phyloP scores from a whole-genome alignment of 2,888 invertebrate genomes.

The Hetaerina titia region DNA sequence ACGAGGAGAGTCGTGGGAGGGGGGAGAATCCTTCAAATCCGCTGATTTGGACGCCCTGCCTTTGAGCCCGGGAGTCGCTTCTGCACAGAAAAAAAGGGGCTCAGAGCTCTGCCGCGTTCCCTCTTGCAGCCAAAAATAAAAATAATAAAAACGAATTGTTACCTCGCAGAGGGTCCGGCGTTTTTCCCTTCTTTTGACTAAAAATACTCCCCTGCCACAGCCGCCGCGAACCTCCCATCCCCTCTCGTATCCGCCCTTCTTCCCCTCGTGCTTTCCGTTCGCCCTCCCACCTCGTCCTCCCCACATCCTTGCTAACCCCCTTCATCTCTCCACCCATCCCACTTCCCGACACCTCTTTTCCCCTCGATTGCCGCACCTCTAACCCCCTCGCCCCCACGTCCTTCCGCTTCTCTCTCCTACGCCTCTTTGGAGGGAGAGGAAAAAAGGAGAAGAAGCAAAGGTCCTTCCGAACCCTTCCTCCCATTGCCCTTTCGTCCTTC shows the following conservation, averaged over 20 bases:
- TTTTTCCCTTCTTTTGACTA: slow-evolving; percentile 12
- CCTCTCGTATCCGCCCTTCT: not conserved
- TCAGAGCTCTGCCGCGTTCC: not conserved
- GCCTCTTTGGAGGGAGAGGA: not conserved
- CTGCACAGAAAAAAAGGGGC: not conserved
- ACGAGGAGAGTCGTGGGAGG: not conserved
- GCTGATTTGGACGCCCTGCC: slow-evolving; percentile 7
- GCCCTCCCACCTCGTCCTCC: not conserved
- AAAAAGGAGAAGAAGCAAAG: not conserved
- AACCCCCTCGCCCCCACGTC: not conserved
- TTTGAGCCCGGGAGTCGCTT: slow-evolving; percentile 9
- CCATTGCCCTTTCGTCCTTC: not conserved
- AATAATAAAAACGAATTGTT: slow-evolving; percentile 4
- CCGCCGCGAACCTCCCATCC: not conserved
- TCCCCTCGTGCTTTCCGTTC: not conserved
- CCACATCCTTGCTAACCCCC: not conserved
- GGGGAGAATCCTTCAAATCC: not conserved
- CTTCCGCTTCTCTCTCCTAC: not conserved
- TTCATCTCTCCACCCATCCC: not conserved
- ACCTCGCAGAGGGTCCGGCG: slow-evolving; percentile 3
- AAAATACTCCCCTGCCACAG: not conserved
- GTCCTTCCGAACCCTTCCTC: not conserved
- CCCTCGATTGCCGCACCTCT: not conserved
- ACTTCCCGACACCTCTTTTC: not conserved
- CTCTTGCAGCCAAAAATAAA: not conserved